These are phyloP conservation scores for Microctonus aethiopoides DNA, from an alignment of 2,888 invertebrate genomes.

Conservation along the genomic window DNA sequence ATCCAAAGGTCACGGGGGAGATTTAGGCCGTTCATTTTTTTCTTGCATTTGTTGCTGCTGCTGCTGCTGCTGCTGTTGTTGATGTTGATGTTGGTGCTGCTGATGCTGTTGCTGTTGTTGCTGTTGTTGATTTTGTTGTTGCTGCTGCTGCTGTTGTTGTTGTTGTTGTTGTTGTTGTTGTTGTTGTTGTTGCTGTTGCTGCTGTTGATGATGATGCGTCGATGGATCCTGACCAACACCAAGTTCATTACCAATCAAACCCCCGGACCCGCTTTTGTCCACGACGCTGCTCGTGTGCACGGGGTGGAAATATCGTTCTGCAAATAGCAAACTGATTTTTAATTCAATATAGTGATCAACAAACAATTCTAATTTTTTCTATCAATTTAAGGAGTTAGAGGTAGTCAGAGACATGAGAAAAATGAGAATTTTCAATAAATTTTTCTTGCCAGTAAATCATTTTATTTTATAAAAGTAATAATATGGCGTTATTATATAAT, in stretches of 20 bases:
- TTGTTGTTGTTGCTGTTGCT: conserved; percentile 45
- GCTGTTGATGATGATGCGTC: conserved; percentile 62
- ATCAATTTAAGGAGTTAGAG: too few species aligned
- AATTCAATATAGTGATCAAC: conserved; percentile 42
- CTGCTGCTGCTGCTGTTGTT: conserved; percentile 48
- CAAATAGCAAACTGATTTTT: conserved; percentile 48
- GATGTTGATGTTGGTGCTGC: conserved; percentile 44
- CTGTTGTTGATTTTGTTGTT: conserved; percentile 53
- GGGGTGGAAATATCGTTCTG: conserved; percentile 72
- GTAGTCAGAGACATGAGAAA: too few species aligned
- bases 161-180: conserved; percentile 50
- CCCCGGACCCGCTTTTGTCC: conserved; percentile 66
- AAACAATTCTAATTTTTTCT: conserved; percentile 7
- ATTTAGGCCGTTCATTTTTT: conserved; percentile 63
- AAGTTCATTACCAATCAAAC: conserved; percentile 59
- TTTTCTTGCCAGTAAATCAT: too few species aligned
- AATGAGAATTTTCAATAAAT: too few species aligned
- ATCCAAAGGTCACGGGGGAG: conserved; percentile 65
- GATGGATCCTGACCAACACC: conserved; percentile 58
- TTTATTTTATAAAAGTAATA: background rate
- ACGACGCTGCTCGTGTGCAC: conserved; percentile 70
- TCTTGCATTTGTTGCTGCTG: conserved; percentile 64
- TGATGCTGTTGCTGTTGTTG: conserved; percentile 50
- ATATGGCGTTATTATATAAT: conserved; percentile 16
- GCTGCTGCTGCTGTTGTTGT: conserved; percentile 52